Evolutionary conservation across 2,797 vertebrate genomes (phyloP).

Genomic region (Anguilla megastoma): DNA sequence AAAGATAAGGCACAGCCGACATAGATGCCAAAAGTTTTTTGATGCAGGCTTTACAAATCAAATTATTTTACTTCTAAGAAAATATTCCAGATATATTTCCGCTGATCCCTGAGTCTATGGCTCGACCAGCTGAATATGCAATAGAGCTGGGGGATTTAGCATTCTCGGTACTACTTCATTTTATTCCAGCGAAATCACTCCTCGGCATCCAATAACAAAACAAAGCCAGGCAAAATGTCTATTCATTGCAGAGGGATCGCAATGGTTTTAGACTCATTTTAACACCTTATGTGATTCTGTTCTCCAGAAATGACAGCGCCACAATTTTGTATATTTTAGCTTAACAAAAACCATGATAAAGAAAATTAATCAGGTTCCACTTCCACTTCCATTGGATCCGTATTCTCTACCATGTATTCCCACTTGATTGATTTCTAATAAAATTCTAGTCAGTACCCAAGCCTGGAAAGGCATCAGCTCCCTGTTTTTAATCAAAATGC

Average conservation of each 20-base stretch:
- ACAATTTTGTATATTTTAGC: not conserved
- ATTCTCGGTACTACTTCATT: not conserved
- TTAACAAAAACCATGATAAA: not conserved
- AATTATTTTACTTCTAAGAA: constrained; percentile 16
- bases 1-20: not conserved
- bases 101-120: not conserved
- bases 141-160: not conserved
- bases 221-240: not conserved
- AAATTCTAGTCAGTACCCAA: not conserved
- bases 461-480: not conserved
- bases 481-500: not conserved
- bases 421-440: not conserved
- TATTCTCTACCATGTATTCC: not conserved
- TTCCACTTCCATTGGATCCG: not conserved
- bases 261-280: not conserved
- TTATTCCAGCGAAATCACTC: not conserved
- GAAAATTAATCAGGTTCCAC: not conserved
- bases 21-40: constrained; percentile 10
- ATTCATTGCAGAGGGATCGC: not conserved
- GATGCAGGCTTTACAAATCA: not conserved
- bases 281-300: not conserved
- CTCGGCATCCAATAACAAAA: not conserved
- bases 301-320: not conserved
- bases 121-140: not conserved
- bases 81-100: not conserved